Conservation (phyloP, 2,113 vertebrate genomes). For the Rhipidura dahli region DNA sequence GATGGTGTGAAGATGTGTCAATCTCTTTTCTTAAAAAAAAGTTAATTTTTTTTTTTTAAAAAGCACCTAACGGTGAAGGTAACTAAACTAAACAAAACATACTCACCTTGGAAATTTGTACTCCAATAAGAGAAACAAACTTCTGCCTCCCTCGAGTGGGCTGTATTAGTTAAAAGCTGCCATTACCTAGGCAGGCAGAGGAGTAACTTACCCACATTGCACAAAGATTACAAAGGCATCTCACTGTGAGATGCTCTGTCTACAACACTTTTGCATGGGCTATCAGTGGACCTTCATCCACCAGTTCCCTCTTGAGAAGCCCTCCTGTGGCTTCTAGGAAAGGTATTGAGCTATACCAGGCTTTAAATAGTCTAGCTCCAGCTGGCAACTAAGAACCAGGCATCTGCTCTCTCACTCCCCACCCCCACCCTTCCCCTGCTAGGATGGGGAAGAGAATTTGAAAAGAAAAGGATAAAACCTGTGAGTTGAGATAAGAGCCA, state of each 20-base stretch:
- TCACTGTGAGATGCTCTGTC: background rate
- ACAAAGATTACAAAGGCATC: background rate
- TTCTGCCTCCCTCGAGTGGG: background rate
- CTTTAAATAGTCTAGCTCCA: background rate
- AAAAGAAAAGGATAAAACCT: background rate
- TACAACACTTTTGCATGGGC: background rate
- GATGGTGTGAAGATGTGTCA: background rate
- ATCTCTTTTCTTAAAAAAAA: background rate
- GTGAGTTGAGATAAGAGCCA: background rate
- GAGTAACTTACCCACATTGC: background rate
- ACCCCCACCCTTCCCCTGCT: accelerated
- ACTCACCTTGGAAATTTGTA: background rate
- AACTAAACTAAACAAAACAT: background rate
- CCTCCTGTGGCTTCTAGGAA: background rate
- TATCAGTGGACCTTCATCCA: background rate
- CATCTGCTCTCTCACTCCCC: background rate
- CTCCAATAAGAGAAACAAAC: background rate
- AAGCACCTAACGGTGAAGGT: too few relatives aligned
- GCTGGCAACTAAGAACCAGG: background rate
- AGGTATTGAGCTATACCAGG: background rate
- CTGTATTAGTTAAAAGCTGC: background rate
- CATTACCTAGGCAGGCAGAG: background rate
- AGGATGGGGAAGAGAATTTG: background rate
- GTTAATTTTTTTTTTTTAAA: background rate
- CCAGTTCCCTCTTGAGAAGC: background rate